These are phyloP conservation scores for Bombus waltoni DNA, from an alignment of 1,140 invertebrate species.

Conservation along the genomic window DNA sequence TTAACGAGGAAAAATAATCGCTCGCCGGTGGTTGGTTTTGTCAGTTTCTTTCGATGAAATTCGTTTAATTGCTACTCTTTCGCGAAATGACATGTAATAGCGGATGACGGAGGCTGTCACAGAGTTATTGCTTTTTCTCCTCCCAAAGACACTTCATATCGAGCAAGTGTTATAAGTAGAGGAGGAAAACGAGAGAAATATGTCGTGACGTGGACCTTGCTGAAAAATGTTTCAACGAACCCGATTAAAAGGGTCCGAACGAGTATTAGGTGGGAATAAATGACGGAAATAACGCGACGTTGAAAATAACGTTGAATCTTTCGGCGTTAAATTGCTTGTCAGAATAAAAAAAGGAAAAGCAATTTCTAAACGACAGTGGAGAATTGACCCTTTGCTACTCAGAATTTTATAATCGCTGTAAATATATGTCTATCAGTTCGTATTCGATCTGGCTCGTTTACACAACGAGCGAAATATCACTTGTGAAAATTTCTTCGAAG, in stretches of 20 bases:
- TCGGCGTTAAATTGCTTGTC: not conserved
- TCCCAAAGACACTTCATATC: not conserved
- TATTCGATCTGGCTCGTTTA: too few relatives aligned
- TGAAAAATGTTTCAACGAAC: not conserved
- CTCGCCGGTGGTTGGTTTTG: not conserved
- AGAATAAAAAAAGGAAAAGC: not conserved
- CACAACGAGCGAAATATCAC: too few relatives aligned
- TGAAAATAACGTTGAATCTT: not conserved
- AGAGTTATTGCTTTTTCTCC: not conserved
- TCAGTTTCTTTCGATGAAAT: not conserved
- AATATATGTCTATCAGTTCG: too few relatives aligned
- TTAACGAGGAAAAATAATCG: slow-evolving; percentile 27
- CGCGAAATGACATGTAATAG: not conserved
- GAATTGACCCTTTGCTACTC: not conserved
- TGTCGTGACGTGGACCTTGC: not conserved
- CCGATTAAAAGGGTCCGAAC: not conserved
- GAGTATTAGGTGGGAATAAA: not conserved
- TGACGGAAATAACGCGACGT: not conserved
- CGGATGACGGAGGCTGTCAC: too few relatives aligned
- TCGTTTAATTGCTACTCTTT: not conserved
- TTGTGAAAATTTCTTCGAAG: too few relatives aligned
- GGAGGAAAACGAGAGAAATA: not conserved
- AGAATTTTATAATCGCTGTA: not conserved
- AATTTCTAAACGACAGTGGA: not conserved
- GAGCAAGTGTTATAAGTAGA: too few relatives aligned